Conservation (phyloP, 2,113 vertebrate species). For the Holacanthus passer region DNA sequence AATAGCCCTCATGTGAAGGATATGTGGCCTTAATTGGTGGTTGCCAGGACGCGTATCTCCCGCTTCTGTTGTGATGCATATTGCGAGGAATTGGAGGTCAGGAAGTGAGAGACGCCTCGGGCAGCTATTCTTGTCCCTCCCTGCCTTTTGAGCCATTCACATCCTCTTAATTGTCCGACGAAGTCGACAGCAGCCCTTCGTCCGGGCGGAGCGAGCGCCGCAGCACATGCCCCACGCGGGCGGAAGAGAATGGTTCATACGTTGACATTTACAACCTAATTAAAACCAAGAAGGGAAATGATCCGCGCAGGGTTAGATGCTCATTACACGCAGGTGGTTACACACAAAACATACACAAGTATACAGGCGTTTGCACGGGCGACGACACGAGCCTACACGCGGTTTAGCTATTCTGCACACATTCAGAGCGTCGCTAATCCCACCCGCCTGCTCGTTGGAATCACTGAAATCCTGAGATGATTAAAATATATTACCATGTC, state of each 20-base stretch:
- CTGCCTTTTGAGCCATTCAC: constrained; percentile 55
- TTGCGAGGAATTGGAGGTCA: constrained; percentile 48
- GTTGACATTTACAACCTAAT: constrained; percentile 84
- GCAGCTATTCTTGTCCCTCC: constrained; percentile 55
- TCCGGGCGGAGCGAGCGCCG: constrained; percentile 22
- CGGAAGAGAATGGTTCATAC: constrained; percentile 52
- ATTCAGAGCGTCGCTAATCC: constrained; percentile 57
- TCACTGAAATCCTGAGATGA: constrained; percentile 53
- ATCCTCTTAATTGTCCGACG: constrained; percentile 57
- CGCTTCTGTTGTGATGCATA: constrained; percentile 49
- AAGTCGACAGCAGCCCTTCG: constrained; percentile 55
- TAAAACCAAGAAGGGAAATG: constrained; percentile 71
- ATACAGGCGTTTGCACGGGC: not conserved
- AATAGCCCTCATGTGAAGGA: constrained; percentile 56
- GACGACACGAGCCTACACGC: not conserved
- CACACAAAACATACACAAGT: constrained; percentile 21
- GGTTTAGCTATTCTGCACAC: constrained; percentile 16
- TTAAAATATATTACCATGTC: constrained; percentile 63
- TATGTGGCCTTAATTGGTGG: constrained; percentile 69
- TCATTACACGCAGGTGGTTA: constrained; percentile 50
- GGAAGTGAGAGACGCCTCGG: constrained; percentile 51
- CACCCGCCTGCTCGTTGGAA: constrained; percentile 44
- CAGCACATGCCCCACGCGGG: constrained; percentile 34
- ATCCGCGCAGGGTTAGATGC: constrained; percentile 45
- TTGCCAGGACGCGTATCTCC: constrained; percentile 58